phyloP scores from a whole-genome alignment of 1,140 invertebrate genomes.

The Solenopsis fugax region DNA sequence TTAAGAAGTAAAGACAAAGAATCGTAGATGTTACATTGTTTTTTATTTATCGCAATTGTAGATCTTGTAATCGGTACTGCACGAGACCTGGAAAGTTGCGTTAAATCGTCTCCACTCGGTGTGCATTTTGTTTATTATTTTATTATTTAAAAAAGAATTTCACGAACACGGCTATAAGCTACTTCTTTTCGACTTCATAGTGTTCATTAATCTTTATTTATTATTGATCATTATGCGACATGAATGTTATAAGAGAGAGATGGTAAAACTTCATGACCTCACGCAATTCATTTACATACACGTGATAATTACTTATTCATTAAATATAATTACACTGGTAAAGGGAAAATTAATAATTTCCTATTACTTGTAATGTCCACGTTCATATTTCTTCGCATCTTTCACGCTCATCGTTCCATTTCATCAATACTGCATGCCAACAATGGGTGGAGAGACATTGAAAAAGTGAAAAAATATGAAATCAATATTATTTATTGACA shows the following conservation, averaged over 20 bases:
- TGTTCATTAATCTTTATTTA: conserved; percentile 13
- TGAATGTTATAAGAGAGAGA: conserved; percentile 19
- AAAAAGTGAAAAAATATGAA: conserved; percentile 32
- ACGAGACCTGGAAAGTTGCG: conserved; percentile 87
- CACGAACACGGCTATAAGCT: not conserved
- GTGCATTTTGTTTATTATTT: conserved; percentile 1
- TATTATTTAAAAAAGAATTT: conserved; percentile 18
- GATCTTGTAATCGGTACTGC: conserved; percentile 66
- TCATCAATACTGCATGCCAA: conserved; percentile 59
- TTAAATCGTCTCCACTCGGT: conserved; percentile 77
- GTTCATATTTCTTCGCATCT: conserved; percentile 56
- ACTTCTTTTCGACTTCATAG: conserved; percentile 18
- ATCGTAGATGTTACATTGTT: conserved; percentile 16
- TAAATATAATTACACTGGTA: conserved; percentile 30
- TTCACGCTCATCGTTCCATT: conserved; percentile 40
- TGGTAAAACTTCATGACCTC: conserved; percentile 9
- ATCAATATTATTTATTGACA: conserved; percentile 41
- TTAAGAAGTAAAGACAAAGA: conserved; percentile 22
- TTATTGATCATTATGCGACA: conserved; percentile 6
- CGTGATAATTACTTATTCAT: not conserved
- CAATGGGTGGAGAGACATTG: conserved; percentile 79
- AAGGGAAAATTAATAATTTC: conserved; percentile 22
- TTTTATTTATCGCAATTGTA: conserved; percentile 22
- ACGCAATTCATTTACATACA: not conserved
- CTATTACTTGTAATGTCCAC: conserved; percentile 39